A percentile compares a stretch with the other conserved stretches of the same genome.
Evolutionary conservation across 2,888 invertebrate genomes (phyloP).

Genomic region (Polydesmus complanatus): DNA sequence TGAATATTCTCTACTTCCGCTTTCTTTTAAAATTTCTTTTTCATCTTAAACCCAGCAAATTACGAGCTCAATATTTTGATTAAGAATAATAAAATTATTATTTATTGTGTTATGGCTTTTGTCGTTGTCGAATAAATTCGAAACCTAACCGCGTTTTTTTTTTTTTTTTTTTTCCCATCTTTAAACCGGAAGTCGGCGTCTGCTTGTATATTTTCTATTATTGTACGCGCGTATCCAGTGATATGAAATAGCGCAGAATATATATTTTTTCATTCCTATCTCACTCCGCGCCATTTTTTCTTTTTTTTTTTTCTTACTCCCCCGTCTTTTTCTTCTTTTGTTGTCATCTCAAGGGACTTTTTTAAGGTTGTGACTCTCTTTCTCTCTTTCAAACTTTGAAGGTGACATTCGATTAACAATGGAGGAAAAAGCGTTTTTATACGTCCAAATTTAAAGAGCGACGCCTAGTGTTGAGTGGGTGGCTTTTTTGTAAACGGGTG

Average conservation of each 20-base stretch:
- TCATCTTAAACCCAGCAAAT: too few relatives aligned
- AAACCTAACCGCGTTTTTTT: too few relatives aligned
- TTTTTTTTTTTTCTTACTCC: background rate
- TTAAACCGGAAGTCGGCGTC: background rate
- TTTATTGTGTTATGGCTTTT: too few relatives aligned
- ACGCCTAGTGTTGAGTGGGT: background rate
- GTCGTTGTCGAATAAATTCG: too few relatives aligned
- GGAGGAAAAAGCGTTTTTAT: background rate
- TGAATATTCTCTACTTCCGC: background rate
- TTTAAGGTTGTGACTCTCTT: background rate
- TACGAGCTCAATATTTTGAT: too few relatives aligned
- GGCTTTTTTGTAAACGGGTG: background rate
- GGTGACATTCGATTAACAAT: background rate
- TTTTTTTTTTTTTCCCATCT: too few relatives aligned
- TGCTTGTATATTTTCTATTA: background rate
- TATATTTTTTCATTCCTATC: background rate
- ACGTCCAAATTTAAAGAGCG: background rate
- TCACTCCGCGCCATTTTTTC: background rate
- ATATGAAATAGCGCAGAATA: background rate
- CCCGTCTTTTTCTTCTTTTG: background rate
- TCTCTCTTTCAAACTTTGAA: background rate
- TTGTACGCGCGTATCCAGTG: background rate
- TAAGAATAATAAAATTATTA: too few relatives aligned
- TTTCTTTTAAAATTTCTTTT: too few relatives aligned
- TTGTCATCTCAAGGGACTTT: background rate